A percentile compares a stretch with the other conserved stretches of the same genome.
These are phyloP conservation scores for Diorhabda carinulata DNA, from an alignment of 1,140 invertebrate genomes.

Conservation along the genomic window DNA sequence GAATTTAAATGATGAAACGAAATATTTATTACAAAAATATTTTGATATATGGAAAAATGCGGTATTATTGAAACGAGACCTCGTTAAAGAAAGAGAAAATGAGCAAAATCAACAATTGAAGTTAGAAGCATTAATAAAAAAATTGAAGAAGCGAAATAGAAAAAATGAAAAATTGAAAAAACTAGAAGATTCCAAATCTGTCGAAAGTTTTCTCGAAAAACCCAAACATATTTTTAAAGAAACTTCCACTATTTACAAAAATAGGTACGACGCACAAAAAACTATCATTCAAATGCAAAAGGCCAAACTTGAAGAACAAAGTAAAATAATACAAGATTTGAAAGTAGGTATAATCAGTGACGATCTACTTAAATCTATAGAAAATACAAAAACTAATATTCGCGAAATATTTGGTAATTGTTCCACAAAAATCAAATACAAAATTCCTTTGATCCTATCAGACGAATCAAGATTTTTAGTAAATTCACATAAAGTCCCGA, in stretches of 20 bases:
- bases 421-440: constrained; percentile 48
- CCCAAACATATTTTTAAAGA: neutral
- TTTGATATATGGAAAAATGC: constrained; percentile 25
- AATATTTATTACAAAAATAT: constrained; percentile 21
- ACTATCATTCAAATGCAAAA: constrained; percentile 61
- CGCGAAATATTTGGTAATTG: constrained; percentile 56
- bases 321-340: constrained; percentile 59
- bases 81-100: neutral
- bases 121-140: constrained; percentile 26
- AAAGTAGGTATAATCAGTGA: constrained; percentile 60
- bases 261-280: constrained; percentile 59
- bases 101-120: constrained; percentile 23
- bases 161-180: neutral
- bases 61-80: constrained; percentile 15
- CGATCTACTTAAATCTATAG: constrained; percentile 53
- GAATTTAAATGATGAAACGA: neutral
- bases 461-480: constrained; percentile 53
- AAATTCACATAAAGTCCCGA: constrained; percentile 51
- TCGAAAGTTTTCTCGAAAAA: neutral
- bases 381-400: constrained; percentile 55
- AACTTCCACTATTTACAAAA: constrained; percentile 17
- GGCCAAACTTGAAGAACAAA: constrained; percentile 59
- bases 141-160: constrained; percentile 2
- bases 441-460: constrained; percentile 38
- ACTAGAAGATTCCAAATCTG: neutral